Evolutionary conservation across 1,140 invertebrate species (phyloP), one percentile per base, ranked within the genome.

Genomic region (Nasonia giraulti): DNA sequence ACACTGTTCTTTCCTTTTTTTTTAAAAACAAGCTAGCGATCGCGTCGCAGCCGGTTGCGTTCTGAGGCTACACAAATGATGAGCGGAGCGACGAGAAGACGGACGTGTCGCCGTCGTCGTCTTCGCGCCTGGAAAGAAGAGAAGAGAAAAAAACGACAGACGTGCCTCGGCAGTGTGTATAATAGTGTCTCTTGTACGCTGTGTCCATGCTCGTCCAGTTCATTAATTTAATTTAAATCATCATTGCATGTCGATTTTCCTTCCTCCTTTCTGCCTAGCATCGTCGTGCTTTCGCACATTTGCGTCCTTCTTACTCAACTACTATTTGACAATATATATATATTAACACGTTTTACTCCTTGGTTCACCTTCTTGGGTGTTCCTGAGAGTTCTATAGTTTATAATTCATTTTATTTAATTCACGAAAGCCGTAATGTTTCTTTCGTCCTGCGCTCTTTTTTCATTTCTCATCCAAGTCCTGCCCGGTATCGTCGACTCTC

Each of bases 391-490:
- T 69, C 23, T 80, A 14, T 68, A 71, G 23, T 71, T 71, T 71
- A 27, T 27, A 71, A 6, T 80, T 69, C 40, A 69, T 23, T 44
- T 68, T 69, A 37, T 44, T 27, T 80, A 8, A 10, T 69, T 79
- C 40, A 78, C 82, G 71, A 79, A 71, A 83, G 17, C 17, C 20
- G 5, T 62, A 84, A 37, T 79, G 5, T 10, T 79, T 76, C 12
- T 86, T 75, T 71, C 73, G 79, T 87, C 79, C 87, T 82, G 83
- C 78, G 85, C 84, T 87, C 33, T 89, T 85, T 87, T 66, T 20
- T 40, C 69, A 23, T 31, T 40, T 87, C 85, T 87, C 84, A 75
- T 88, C 88, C 89, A 89, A 89, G 86, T 89, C 88, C 85, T 85
- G 88, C 88, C 88, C 85, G 85, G 84, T 47, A 76, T 90, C 78